Evolutionary conservation across 2,888 invertebrate species (phyloP).

Genomic region (Tridacna gigas): DNA sequence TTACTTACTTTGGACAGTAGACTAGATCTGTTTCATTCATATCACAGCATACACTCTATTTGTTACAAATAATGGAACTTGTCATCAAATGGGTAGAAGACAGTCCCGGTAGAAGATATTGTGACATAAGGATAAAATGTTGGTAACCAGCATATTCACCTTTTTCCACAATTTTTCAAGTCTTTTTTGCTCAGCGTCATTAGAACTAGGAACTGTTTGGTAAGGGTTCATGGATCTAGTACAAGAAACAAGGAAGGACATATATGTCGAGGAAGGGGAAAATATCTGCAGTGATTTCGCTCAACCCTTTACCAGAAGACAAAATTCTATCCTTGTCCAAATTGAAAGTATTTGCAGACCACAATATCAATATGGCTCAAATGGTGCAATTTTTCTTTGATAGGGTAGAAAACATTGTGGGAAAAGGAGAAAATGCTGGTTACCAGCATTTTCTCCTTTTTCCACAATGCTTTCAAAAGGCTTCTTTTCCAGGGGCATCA

Average conservation of each 20-base stretch:
- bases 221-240: too few relatives aligned
- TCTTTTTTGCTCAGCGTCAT: too few relatives aligned
- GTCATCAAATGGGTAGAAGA: too few relatives aligned
- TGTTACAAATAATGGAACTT: too few relatives aligned
- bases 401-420: background rate
- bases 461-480: background rate
- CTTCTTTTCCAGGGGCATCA: background rate
- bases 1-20: too few relatives aligned
- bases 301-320: background rate
- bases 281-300: too few relatives aligned
- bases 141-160: background rate
- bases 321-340: background rate
- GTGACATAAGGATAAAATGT: background rate
- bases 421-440: background rate
- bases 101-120: background rate
- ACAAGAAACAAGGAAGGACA: too few relatives aligned
- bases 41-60: too few relatives aligned
- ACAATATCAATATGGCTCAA: background rate
- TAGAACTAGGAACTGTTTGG: too few relatives aligned
- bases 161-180: background rate
- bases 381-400: background rate
- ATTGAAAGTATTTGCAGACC: background rate
- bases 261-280: too few relatives aligned
- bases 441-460: background rate
- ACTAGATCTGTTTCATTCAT: too few relatives aligned